Base-by-base conservation (phyloP, 2,113 vertebrate genomes). In the Crotalus tigris region DNA sequence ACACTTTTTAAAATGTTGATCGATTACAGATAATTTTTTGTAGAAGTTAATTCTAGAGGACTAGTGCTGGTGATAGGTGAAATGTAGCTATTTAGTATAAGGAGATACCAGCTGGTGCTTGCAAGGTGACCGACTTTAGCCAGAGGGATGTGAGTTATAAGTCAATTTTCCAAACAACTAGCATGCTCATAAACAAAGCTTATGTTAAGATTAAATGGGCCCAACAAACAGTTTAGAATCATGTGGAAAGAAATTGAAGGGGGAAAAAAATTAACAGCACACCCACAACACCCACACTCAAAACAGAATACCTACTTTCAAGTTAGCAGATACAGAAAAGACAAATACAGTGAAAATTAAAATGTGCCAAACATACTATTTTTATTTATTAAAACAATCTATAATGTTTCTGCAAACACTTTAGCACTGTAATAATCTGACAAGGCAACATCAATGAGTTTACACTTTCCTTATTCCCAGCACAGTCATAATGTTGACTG, bases 351-450 rank as follows among this genome's bases (percentile, higher is more conserved):
- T 87, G 49, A 39, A 39, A 88, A n/a, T 54, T 92, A 39, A 26
- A 15, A 64, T 53, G 19, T 87, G 44, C 13, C 5, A 91, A 23
- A 58, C 24, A 58, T 85, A 57, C 33, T 54, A 91, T 33, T 92
- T 61, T 92, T 92, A 61, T 87, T 87, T 64, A 92, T 64, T 87
- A 87, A 87, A 92, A 64, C 85, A n/a, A 61, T 53, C 44, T 87
- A 21, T 87, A 61, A 86, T n/a, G 44, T 46, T 92, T 92, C 57
- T 59, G 57, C 23, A 53, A 46, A 87, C 19, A 33, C 57, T 59
- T 87, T 51, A 15, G 39, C 23, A 10, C 17, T 87, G 1, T 85
- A 55, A 55, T 54, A 91, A 39, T 23, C 4, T 91, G 90, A 85
- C 44, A 87, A 58, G 44, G 7, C 9, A 87, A 29, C 33, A 33